Conservation (phyloP, 1,140 invertebrate species). For the Brachionus rubens region DNA sequence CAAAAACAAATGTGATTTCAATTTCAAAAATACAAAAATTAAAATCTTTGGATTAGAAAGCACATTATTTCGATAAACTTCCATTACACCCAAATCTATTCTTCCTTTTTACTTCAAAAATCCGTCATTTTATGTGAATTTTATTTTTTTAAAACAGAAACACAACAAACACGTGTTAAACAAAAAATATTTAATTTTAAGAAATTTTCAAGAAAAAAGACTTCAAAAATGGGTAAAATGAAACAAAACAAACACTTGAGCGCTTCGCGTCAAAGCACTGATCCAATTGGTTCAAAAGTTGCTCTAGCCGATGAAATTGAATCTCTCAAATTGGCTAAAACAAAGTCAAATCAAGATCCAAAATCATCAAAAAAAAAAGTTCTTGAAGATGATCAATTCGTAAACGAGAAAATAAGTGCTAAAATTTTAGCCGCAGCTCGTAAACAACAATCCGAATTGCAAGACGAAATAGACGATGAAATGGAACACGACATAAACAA, state of each 20-base stretch:
- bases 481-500: not conserved
- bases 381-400: not conserved
- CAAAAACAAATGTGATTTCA: no score
- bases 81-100: no score
- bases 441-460: slow-evolving; percentile 15
- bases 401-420: slow-evolving; percentile 37
- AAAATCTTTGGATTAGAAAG: no score
- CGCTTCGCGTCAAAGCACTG: slow-evolving; percentile 6
- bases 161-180: not conserved
- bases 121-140: not conserved
- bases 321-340: slow-evolving; percentile 39
- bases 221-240: slow-evolving; percentile 44
- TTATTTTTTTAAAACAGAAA: not conserved
- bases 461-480: slow-evolving; percentile 19
- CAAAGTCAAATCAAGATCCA: slow-evolving; percentile 4
- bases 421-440: slow-evolving; percentile 28
- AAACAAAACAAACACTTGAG: slow-evolving; percentile 35
- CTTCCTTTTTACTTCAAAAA: not conserved
- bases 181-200: no score
- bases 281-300: slow-evolving; percentile 31
- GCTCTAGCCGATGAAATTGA: slow-evolving; percentile 27
- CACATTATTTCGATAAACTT: no score
- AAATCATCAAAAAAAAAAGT: not conserved
- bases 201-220: not conserved
- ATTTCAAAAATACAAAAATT: no score